Percentiles rank a stretch among this genome's conserved stretches.
These are phyloP conservation scores for Trichogramma dendrolimi DNA, from an alignment of 2,888 invertebrate species.

Conservation along the genomic window DNA sequence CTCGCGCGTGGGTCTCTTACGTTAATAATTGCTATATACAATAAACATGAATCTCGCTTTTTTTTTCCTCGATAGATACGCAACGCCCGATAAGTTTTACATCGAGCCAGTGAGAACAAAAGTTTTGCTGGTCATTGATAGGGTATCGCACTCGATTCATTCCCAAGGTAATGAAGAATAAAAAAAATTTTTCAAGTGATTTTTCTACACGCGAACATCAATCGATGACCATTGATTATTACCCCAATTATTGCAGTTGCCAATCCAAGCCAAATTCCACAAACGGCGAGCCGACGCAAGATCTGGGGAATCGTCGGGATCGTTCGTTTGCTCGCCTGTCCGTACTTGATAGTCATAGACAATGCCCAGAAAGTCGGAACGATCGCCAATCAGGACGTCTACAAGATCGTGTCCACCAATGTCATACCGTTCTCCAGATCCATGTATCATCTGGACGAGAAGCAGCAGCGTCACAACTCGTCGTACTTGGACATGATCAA, in stretches of 20 bases:
- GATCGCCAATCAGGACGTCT: slow-evolving; percentile 75
- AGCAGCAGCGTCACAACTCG: slow-evolving; percentile 79
- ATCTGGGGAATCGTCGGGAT: slow-evolving; percentile 88
- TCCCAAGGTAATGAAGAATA: slow-evolving; percentile 60
- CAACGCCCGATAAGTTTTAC: slow-evolving; percentile 85
- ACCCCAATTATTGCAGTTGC: slow-evolving; percentile 38
- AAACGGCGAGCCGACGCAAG: slow-evolving; percentile 60
- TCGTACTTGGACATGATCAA: slow-evolving; percentile 83
- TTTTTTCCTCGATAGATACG: slow-evolving; percentile 59
- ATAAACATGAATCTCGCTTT: slow-evolving; percentile 1
- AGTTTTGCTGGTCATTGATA: slow-evolving; percentile 79
- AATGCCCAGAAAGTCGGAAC: slow-evolving; percentile 76
- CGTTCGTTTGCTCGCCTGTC: slow-evolving; percentile 77
- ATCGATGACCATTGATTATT: background rate
- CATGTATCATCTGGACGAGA: slow-evolving; percentile 75
- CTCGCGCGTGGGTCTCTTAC: no score
- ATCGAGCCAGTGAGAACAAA: slow-evolving; percentile 75
- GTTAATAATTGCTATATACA: background rate
- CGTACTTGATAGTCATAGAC: slow-evolving; percentile 85
- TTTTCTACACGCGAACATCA: background rate
- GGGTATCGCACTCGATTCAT: slow-evolving; percentile 69
- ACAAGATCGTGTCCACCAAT: slow-evolving; percentile 74
- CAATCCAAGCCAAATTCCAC: slow-evolving; percentile 60
- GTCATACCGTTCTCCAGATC: slow-evolving; percentile 83
- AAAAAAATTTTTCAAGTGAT: slow-evolving; percentile 1